Evolutionary conservation across 53 echinoderm and acorn worm genomes (phyloP).

Genomic region (Astropecten irregularis): DNA sequence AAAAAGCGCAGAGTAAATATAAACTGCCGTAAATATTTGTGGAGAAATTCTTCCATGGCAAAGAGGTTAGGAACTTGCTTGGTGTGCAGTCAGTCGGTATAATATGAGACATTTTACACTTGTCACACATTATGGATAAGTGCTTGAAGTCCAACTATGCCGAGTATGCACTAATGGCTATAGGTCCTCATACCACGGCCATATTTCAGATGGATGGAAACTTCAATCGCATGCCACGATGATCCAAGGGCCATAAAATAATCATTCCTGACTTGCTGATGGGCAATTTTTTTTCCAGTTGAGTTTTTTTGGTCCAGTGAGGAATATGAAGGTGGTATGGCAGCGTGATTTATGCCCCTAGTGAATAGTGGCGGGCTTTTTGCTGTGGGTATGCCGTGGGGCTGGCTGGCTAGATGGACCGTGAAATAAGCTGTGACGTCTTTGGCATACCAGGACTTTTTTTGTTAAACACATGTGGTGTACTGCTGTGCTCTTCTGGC

Average conservation of each 20-base stretch:
- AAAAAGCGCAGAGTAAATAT: too few species aligned
- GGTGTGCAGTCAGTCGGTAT: not conserved
- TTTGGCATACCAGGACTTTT: not conserved
- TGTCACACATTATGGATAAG: slow-evolving; percentile 11
- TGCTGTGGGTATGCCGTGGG: too few species aligned
- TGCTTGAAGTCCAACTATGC: slow-evolving; percentile 1
- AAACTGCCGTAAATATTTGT: slow-evolving; percentile 5
- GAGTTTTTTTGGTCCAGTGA: too few species aligned
- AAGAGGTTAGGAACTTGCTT: not conserved
- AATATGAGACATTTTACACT: not conserved
- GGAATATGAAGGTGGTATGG: too few species aligned
- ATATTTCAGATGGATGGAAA: slow-evolving; percentile 13
- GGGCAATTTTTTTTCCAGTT: not conserved
- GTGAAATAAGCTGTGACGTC: not conserved
- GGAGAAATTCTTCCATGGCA: not conserved
- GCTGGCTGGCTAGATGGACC: not conserved
- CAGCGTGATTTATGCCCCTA: too few species aligned
- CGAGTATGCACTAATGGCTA: slow-evolving; percentile 34
- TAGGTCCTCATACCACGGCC: not conserved
- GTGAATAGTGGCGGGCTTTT: too few species aligned
- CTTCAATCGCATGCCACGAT: not conserved
- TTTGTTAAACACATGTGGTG: not conserved
- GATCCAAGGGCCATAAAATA: not conserved
- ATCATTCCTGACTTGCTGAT: not conserved
- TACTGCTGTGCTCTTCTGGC: too few species aligned